phyloP scores from a whole-genome alignment of 2,797 vertebrate species.

The Alcedo atthis region DNA sequence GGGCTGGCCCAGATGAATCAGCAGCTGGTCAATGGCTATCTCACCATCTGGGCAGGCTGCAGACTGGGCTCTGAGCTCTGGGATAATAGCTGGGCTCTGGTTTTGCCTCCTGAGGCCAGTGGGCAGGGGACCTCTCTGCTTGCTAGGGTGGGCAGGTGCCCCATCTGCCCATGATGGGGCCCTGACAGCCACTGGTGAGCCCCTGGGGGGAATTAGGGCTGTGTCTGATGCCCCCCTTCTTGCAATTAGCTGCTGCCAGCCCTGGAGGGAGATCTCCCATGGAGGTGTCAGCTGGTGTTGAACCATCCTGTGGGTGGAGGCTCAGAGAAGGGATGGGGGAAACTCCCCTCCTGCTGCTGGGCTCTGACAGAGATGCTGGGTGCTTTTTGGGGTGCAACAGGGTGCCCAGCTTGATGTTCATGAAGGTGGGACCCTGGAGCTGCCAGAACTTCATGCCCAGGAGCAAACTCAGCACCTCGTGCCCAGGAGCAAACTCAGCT shows the following conservation, averaged over 20 bases:
- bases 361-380: background rate
- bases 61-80: background rate
- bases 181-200: fast-evolving
- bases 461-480: background rate
- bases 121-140: background rate
- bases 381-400: background rate
- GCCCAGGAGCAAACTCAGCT: background rate
- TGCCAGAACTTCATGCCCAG: fast-evolving
- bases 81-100: background rate
- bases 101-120: fast-evolving
- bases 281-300: background rate
- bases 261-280: fast-evolving
- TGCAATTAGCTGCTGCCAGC: background rate
- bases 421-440: background rate
- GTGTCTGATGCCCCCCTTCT: background rate
- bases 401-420: background rate
- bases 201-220: background rate
- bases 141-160: background rate
- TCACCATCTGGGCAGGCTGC: background rate
- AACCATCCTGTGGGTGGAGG: background rate
- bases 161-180: background rate
- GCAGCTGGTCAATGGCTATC: background rate
- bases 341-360: background rate
- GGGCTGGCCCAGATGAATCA: background rate
- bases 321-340: fast-evolving